phyloP scores from a whole-genome alignment of 2,888 invertebrate genomes.

The Caenorhabditis doughertyi region DNA sequence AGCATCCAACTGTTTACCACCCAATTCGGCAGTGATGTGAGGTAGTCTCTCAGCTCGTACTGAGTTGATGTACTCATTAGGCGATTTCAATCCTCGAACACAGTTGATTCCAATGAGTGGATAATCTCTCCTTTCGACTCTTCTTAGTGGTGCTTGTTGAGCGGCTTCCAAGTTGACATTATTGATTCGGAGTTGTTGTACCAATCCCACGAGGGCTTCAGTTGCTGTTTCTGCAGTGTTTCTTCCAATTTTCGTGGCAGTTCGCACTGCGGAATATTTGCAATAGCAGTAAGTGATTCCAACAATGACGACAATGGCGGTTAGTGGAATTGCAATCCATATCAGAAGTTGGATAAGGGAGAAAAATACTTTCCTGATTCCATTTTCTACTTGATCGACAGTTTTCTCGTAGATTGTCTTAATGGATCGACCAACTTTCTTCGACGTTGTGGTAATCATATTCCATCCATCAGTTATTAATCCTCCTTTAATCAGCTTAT shows the following conservation, averaged over 20 bases:
- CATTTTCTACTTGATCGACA: neutral
- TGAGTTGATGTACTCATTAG: too few relatives aligned
- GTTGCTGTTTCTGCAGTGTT: neutral
- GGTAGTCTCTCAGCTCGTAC: neutral
- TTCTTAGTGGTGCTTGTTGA: neutral
- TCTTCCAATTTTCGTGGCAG: neutral
- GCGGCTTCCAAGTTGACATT: neutral
- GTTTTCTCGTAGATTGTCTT: neutral
- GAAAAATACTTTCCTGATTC: neutral
- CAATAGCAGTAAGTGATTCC: neutral
- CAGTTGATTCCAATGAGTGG: neutral
- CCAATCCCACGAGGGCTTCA: neutral
- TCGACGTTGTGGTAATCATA: neutral
- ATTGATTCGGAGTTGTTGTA: neutral
- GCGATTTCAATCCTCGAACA: neutral
- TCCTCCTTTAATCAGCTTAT: neutral
- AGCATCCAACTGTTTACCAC: neutral
- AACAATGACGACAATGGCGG: neutral
- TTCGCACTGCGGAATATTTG: neutral
- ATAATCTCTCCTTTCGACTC: neutral
- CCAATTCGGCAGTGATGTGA: neutral
- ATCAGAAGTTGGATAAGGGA: neutral
- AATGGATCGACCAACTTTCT: neutral
- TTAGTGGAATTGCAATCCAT: neutral
- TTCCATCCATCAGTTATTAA: neutral